Evolutionary conservation across 2,888 invertebrate genomes (phyloP), one percentile per base, ranked within the genome.

Genomic region (Podabrus alpinus): DNA sequence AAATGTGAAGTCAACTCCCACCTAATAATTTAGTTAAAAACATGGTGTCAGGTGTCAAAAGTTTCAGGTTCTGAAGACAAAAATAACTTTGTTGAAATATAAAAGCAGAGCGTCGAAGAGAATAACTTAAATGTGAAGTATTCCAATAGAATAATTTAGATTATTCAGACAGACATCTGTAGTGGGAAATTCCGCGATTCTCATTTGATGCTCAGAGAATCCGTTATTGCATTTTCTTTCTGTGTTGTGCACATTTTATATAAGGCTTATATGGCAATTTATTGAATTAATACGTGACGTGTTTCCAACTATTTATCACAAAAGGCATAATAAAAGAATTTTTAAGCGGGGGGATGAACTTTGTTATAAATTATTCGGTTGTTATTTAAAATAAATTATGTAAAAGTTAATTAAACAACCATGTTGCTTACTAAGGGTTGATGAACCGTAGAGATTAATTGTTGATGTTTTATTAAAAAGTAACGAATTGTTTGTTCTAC

Each of bases 171-270:
- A 25, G 67, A 67, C 24, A 67, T 67, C 21, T 67, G 67, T 24
- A 29, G 25, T 67, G 16, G 16, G 45, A 45, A 67, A 67, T 67
- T 67, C 45, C 67, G 19, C 15, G 19, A 19, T 67, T 67, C 45
- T 64, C 62, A 64, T 64, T 45, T 29, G 67, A 45, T 45, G 45
- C 29, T 67, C 45, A 11, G 13, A 67, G 67, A 29, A 29, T 45
- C 24, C 45, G 21, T 67, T 67, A 45, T 67, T 67, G 67, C 67
- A 67, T 67, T 67, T 67, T 25, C 45, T 67, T 45, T 67, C 45
- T 67, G 16, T 29, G 67, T 67, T 24, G 15, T 67, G 67, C n/a
- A 67, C 67, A 67, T 67, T 67, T 67, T 67, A 67, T 45, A 67
- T 29, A 25, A 67, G 67, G 13, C 25, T 25, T 25, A 67, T 67